Evolutionary conservation across 2,797 vertebrate genomes (phyloP), one percentile per base, ranked within the genome.

Genomic region (Darevskia nairensis): DNA sequence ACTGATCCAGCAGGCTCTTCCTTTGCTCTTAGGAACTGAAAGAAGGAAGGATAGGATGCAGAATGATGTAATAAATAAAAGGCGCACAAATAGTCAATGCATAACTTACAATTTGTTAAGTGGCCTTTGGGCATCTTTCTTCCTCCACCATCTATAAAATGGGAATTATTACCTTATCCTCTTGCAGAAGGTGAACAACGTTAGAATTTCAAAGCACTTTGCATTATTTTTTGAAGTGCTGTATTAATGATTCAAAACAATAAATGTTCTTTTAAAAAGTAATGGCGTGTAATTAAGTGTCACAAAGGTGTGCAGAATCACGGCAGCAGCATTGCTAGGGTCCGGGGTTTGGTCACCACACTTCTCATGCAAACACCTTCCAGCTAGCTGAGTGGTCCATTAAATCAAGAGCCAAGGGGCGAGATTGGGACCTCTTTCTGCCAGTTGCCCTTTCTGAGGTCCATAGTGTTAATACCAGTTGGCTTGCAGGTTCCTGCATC

Each of bases 231-330:
- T 44, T 64, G 41, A 89, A 76, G 59, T 80, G 84, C 83, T 39
- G 3, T 61, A 64, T 86, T 81, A 89, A 85, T 86, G 84, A 76
- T 80, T 89, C 76, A 76, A 80, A 81, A 81, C 81, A 86, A 86
- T 74, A 15, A 41, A 71, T 44, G 32, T 59, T 68, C 87, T 80
- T 50, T 89, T 81, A 81, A 81, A 89, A 81, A 8, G 68, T 75
- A 89, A 85, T 81, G 79, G 83, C 39, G 27, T 83, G 83, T 85
- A 85, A 89, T 89, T 89, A 89, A 85, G 81, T 81, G 84, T 74
- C 59, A 76, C 6, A 32, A 50, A 35, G 71, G 72, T 85, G 85
- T 68, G 83, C 32, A 75, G 75, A 76, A 82, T 21, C 78, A 55
- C 55, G 83, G 76, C 69, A 69, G 78, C 23, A 3, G 7, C 27